Evolutionary conservation across 2,888 invertebrate species (phyloP), one percentile per base, ranked within the genome.

Genomic region (Koerneria pararmatus): DNA sequence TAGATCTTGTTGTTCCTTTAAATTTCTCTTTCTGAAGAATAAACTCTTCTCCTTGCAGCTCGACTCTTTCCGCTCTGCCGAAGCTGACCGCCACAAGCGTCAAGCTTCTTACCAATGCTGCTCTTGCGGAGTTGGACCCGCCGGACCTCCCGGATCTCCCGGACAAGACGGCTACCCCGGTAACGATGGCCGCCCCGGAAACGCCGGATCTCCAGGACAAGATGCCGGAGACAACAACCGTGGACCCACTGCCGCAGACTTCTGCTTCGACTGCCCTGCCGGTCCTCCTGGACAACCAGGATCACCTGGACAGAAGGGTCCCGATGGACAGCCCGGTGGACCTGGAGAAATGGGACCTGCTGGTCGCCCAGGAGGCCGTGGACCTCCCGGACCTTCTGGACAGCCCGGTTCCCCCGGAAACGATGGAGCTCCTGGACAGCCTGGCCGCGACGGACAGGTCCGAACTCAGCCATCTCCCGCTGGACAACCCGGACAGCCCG

Each of bases 251-350:
- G 65, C 72, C 65, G 69, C 67, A 63, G 67, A 67, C 66, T 72
- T 72, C 70, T 72, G 72, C 72, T 70, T 72, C 69, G 72, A 72
- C 61, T 72, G 72, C 70, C 72, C 72, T 66, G 66, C 72, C 27
- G 63, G 70, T 41, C 59, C 59, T 27, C 22, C 32, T 34, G 61
- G 64, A 67, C 69, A 68, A 60, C 68, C 68, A 62, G 73, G 73
- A 68, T 57, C 49, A 1, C 65, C 59, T 32, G 58, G 59, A 4
- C 56, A 66, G 65, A 70, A 70, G 69, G 72, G 72, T 69, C 71
- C 68, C 51, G 67, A 71, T 57, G 72, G 73, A 69, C 69, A 66
- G 59, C 65, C 71, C 72, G 76, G 68, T 67, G 72, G 63, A 32
- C 69, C 61, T 24, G 61, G 61, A 61, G 49, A 48, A 31, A 3